These are phyloP conservation scores for Argyrosomus japonicus DNA, from an alignment of 2,113 vertebrate genomes.

Conservation along the genomic window DNA sequence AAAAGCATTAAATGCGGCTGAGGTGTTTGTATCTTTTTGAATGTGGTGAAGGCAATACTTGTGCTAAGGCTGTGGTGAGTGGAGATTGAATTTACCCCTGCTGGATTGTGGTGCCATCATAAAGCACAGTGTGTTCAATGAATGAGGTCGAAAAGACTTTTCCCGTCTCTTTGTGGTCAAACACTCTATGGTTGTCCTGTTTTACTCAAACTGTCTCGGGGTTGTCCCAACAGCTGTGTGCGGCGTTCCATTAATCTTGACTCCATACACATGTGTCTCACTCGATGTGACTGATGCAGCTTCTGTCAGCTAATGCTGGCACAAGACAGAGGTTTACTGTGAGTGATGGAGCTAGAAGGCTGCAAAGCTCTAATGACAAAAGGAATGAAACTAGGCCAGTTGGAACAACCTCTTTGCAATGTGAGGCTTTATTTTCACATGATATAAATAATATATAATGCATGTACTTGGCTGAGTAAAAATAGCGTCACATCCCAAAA, in stretches of 20 bases:
- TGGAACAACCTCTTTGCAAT: slow-evolving; percentile 12
- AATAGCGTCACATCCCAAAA: neutral
- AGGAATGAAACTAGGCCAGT: slow-evolving; percentile 43
- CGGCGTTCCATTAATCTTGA: slow-evolving; percentile 30
- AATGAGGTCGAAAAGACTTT: slow-evolving; percentile 36
- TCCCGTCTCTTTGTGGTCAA: slow-evolving; percentile 20
- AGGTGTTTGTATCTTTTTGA: slow-evolving; percentile 32
- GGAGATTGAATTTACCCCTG: slow-evolving; percentile 20
- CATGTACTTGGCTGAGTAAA: neutral
- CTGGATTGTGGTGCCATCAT: slow-evolving; percentile 17
- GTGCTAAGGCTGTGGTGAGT: slow-evolving; percentile 2
- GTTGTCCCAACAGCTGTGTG: slow-evolving; percentile 8
- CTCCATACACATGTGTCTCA: slow-evolving; percentile 29
- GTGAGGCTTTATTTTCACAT: neutral
- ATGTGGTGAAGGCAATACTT: neutral
- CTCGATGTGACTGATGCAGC: slow-evolving; percentile 55
- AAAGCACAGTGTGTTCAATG: slow-evolving; percentile 22
- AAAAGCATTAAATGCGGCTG: slow-evolving; percentile 38
- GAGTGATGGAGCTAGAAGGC: slow-evolving; percentile 51
- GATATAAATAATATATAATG: slow-evolving; percentile 26
- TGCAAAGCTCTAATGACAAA: slow-evolving; percentile 45
- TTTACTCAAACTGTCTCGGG: slow-evolving; percentile 8
- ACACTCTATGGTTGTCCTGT: slow-evolving; percentile 3
- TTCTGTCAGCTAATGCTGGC: slow-evolving; percentile 41
- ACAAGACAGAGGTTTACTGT: slow-evolving; percentile 35